Percentiles rank a stretch among this genome's conserved stretches.
phyloP scores from a whole-genome alignment of 2,113 vertebrate species.

The Psophia crepitans region DNA sequence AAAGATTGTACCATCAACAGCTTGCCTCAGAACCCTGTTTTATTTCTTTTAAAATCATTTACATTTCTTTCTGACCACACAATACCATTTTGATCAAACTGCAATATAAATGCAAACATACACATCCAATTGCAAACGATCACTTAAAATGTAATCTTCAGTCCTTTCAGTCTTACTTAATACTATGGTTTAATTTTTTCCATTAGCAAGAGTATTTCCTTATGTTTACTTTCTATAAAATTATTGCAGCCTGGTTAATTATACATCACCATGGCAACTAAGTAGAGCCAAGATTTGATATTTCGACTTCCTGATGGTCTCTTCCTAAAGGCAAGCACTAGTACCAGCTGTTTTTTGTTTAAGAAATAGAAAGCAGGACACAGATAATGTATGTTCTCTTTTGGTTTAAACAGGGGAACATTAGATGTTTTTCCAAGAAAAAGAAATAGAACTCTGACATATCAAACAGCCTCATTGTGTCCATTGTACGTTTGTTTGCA shows the following conservation, averaged over 20 bases:
- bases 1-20: not conserved
- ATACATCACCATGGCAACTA: constrained; percentile 9
- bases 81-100: not conserved
- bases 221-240: not conserved
- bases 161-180: not conserved
- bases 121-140: not conserved
- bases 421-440: constrained; percentile 59
- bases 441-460: constrained; percentile 38
- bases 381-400: constrained; percentile 50
- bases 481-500: constrained; percentile 39
- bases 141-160: not conserved
- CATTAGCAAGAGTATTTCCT: constrained; percentile 12
- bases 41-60: not conserved
- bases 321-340: constrained; percentile 40
- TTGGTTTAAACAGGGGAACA: constrained; percentile 39
- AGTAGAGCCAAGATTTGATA: constrained; percentile 3
- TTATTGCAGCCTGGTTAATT: constrained; percentile 39
- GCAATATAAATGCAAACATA: not conserved
- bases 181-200: not conserved
- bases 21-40: not conserved
- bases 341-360: constrained; percentile 67
- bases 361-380: constrained; percentile 64
- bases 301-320: constrained; percentile 34
- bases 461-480: constrained; percentile 44
- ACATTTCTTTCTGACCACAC: not conserved